Percentiles rank a stretch among this genome's conserved stretches.
Conservation (phyloP, 2,797 vertebrate genomes). For the Xiphorhynchus erythropygius region DNA sequence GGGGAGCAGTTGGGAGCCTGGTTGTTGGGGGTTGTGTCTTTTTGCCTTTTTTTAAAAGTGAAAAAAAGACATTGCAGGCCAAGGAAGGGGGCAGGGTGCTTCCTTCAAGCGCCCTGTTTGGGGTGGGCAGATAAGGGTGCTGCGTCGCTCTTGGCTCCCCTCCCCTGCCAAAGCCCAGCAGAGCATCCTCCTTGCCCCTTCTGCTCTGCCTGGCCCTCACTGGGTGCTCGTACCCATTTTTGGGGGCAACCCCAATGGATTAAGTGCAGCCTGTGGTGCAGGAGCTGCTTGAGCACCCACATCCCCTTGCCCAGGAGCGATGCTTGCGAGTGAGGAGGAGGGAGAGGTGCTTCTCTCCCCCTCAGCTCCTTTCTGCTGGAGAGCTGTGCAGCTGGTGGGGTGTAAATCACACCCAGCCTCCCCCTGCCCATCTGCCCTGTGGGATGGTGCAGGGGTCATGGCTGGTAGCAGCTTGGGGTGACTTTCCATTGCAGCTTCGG, state of each 20-base stretch:
- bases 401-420: not conserved
- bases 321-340: not conserved
- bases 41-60: not conserved
- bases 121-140: conserved; percentile 33
- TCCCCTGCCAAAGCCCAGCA: not conserved
- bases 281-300: not conserved
- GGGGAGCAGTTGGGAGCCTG: not conserved
- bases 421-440: not conserved
- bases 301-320: rapidly evolving
- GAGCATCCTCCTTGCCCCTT: not conserved
- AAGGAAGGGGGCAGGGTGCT: conserved; percentile 11
- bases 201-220: not conserved
- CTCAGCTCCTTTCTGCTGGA: not conserved
- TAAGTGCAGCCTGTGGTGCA: not conserved
- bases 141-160: rapidly evolving
- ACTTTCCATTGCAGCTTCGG: not conserved
- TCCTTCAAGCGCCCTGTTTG: not conserved
- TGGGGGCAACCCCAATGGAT: rapidly evolving
- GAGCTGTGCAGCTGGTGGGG: not conserved
- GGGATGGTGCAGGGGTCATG: not conserved
- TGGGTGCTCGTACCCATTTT: not conserved
- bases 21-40: not conserved
- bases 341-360: not conserved
- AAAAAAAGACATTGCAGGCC: rapidly evolving
- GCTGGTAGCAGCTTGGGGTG: not conserved